Evolutionary conservation across 30 jellyfish, hydroid and myxozoan species (phyloP).

Genomic region (Hydra vulgaris): DNA sequence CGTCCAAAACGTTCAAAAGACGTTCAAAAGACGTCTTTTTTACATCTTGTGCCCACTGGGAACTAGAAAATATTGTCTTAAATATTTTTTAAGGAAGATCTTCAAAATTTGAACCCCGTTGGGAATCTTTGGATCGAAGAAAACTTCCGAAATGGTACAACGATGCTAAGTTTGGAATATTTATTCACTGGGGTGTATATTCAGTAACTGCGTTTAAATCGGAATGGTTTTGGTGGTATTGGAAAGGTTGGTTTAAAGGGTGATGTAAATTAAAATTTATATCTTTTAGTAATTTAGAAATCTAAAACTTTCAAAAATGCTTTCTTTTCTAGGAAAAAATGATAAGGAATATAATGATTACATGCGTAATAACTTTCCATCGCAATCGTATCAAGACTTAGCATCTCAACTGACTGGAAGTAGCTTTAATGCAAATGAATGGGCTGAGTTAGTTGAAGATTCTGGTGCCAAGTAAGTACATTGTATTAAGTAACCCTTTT

Average conservation of each 20-base stretch:
- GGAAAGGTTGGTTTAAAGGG: constrained; percentile 69
- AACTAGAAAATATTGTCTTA: too few species aligned
- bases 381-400: constrained; percentile 76
- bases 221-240: constrained; percentile 96
- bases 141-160: constrained; percentile 83
- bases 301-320: too few species aligned
- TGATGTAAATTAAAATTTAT: neutral
- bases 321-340: constrained; percentile 43
- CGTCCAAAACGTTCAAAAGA: too few species aligned
- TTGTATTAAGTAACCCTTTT: too few species aligned
- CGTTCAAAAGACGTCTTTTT: too few species aligned
- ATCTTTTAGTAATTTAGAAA: too few species aligned
- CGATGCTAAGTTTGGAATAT: constrained; percentile 91
- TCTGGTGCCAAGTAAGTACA: constrained; percentile 97
- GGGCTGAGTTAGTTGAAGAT: constrained; percentile 73
- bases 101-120: constrained; percentile 52
- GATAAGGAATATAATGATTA: constrained; percentile 33
- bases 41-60: too few species aligned
- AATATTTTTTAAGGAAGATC: too few species aligned
- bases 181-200: constrained; percentile 97
- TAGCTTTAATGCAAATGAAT: constrained; percentile 52
- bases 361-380: constrained; percentile 71
- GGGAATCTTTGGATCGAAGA: constrained; percentile 89
- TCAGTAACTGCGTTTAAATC: constrained; percentile 94
- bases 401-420: constrained; percentile 80